Evolutionary conservation across 2,888 invertebrate genomes (phyloP).

Genomic region (Lysandra coridon): DNA sequence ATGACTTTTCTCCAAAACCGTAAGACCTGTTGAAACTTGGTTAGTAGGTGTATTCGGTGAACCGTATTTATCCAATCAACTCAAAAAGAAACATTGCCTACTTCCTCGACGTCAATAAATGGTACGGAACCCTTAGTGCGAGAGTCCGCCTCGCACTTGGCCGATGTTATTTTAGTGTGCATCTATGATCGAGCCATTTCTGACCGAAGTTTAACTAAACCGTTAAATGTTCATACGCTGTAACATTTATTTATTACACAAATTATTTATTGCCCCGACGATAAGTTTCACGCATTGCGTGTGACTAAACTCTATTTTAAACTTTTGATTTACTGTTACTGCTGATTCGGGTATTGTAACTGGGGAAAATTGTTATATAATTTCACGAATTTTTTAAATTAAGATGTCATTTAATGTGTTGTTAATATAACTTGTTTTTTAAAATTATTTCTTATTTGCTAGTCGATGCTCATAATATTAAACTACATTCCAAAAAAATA

Average conservation of each 20-base stretch:
- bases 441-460: background rate
- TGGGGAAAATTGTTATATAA: background rate
- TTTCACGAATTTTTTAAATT: background rate
- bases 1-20: too few species aligned
- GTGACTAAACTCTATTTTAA: slow-evolving; percentile 14
- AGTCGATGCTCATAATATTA: background rate
- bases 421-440: background rate
- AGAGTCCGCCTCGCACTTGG: too few species aligned
- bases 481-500: too few species aligned
- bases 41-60: too few species aligned
- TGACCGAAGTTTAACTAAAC: background rate
- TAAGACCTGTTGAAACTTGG: too few species aligned
- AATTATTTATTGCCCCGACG: slow-evolving; percentile 1
- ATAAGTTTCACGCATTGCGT: slow-evolving; percentile 17
- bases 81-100: too few species aligned
- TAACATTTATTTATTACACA: slow-evolving; percentile 10
- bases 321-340: slow-evolving; percentile 8
- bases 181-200: background rate
- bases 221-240: background rate
- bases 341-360: background rate
- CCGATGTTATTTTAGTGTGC: too few species aligned
- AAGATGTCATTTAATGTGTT: background rate
- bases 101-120: too few species aligned
- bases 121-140: too few species aligned
- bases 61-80: too few species aligned